Conservation (phyloP, 2,113 vertebrate species). For the Alexandromys fortis region DNA sequence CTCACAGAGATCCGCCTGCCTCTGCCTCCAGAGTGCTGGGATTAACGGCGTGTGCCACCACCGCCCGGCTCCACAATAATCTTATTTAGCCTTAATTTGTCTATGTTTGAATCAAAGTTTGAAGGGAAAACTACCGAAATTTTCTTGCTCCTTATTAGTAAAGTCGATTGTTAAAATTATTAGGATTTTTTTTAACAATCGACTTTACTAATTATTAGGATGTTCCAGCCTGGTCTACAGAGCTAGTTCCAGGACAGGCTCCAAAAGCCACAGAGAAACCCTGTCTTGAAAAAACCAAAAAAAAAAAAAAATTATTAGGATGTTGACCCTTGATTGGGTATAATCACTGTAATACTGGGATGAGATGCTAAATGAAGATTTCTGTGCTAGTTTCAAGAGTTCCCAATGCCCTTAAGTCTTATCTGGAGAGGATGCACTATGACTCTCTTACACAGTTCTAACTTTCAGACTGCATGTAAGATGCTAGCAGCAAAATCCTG, state of each 20-base stretch:
- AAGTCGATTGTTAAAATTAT: background rate
- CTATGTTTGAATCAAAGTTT: conserved; percentile 34
- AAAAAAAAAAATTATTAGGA: conserved; percentile 34
- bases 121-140: background rate
- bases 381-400: background rate
- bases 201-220: no score
- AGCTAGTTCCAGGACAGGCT: no score
- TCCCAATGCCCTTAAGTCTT: background rate
- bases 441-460: background rate
- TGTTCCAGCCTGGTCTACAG: no score
- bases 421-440: background rate
- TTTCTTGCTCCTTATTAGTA: conserved; percentile 33
- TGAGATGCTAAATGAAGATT: background rate
- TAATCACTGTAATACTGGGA: background rate
- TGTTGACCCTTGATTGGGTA: background rate
- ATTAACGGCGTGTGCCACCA: no score
- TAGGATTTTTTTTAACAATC: no score
- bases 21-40: no score
- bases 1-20: no score
- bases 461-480: background rate
- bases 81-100: conserved; percentile 18
- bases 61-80: background rate
- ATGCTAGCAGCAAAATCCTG: background rate
- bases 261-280: no score
- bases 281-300: no score